Percentiles rank a stretch among this genome's conserved stretches.
Conservation (phyloP, 2,113 vertebrate species). For the Ciconia boyciana region DNA sequence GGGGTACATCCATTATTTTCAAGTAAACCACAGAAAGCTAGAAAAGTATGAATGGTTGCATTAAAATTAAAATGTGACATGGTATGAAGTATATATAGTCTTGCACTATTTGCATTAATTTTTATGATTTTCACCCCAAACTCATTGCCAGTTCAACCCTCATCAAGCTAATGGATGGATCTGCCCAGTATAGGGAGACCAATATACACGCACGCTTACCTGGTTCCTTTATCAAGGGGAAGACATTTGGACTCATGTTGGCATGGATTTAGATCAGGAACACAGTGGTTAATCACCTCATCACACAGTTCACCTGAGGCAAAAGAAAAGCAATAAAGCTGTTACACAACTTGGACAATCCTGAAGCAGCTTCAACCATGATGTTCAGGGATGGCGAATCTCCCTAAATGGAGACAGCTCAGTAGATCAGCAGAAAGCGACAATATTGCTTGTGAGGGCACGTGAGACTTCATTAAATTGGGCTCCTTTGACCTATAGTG, state of each 20-base stretch:
- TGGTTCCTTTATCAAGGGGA: constrained; percentile 80
- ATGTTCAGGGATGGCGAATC: neutral
- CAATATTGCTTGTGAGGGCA: neutral
- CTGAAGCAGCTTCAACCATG: neutral
- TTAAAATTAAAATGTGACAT: neutral
- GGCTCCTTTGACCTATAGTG: neutral
- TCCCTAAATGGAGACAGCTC: neutral
- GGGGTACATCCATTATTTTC: neutral
- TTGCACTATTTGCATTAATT: neutral
- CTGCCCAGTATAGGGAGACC: neutral
- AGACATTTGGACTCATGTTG: constrained; percentile 92
- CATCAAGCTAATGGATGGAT: neutral
- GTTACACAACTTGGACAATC: neutral
- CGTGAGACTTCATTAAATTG: neutral
- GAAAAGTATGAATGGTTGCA: neutral
- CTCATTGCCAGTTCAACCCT: neutral
- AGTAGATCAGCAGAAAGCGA: neutral
- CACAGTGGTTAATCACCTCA: constrained; percentile 88
- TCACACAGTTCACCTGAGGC: constrained; percentile 90
- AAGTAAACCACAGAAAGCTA: neutral
- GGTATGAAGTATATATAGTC: neutral
- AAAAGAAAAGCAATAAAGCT: constrained; percentile 9
- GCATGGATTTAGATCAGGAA: constrained; percentile 85
- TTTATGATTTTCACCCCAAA: neutral
- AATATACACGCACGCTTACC: constrained; percentile 68